Evolutionary conservation across 2,113 vertebrate genomes (phyloP).

Genomic region (Psammodynastes pulverulentus): DNA sequence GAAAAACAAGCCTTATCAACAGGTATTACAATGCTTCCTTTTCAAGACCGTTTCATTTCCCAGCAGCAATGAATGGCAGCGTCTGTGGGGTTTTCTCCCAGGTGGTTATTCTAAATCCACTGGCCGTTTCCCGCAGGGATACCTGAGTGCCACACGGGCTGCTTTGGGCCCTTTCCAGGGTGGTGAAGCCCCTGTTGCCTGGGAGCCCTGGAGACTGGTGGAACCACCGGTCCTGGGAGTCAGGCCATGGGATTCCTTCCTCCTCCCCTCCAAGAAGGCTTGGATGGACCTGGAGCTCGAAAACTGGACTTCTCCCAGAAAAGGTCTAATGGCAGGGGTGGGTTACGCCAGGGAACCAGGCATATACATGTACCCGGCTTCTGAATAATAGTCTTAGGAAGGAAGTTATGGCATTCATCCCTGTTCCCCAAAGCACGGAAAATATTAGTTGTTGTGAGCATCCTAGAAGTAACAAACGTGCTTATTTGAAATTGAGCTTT

Average conservation of each 20-base stretch:
- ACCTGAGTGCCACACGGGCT: neutral
- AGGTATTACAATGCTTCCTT: slow-evolving; percentile 67
- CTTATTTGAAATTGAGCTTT: neutral
- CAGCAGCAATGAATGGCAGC: neutral
- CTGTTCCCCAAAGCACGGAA: neutral
- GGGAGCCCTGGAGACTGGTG: neutral
- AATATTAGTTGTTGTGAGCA: neutral
- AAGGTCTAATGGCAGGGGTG: neutral
- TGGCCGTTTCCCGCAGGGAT: neutral
- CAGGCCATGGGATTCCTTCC: too few relatives aligned
- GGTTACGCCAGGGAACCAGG: neutral
- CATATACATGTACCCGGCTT: neutral
- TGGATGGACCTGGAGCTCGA: neutral
- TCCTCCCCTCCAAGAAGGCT: neutral
- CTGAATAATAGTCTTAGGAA: neutral
- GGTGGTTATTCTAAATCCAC: neutral
- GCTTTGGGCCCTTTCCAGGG: neutral
- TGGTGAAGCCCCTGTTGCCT: neutral
- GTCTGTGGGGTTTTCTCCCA: neutral
- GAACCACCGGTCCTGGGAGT: neutral
- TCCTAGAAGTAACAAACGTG: neutral
- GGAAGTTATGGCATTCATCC: too few relatives aligned
- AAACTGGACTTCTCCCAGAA: neutral
- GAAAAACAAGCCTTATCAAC: slow-evolving; percentile 92
- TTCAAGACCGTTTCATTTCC: neutral